Evolutionary conservation across 2,888 invertebrate species (phyloP), one percentile per base, ranked within the genome.

Genomic region (Gandaritis pyraliata): DNA sequence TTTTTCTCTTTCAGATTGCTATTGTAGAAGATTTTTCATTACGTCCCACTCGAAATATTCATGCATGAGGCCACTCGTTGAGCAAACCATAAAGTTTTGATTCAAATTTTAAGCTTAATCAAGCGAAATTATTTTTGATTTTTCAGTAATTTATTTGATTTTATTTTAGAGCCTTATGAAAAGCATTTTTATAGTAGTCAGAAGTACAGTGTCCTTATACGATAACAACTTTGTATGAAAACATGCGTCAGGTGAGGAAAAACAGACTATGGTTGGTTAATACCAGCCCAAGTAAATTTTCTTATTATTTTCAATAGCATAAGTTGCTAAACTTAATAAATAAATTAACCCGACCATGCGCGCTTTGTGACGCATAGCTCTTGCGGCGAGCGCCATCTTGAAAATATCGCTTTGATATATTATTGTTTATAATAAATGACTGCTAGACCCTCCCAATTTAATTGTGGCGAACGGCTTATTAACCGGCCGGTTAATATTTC

Each of bases 351-450:
- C 57, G n/a, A 45, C 45, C 15, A 48, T 55, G 47, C 60, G 74
- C 70, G 73, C 68, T 62, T 66, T 68, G 78, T 80, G 83, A 85
- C 76, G 81, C 82, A 85, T 83, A 71, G 82, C 75, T 73, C 70
- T 72, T 85, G 88, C 83, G 88, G 88, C 76, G 70, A 70, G 81
- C 88, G 81, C 87, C 92, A 91, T 92, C 90, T 91, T 91, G 90
- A 83, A 89, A 87, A 88, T 87, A 91, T 90, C 89, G 83, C 80
- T 82, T 87, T 92, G 91, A 92, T 91, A 92, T 92, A 92, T 91
- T 91, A 91, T 90, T 91, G 90, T 91, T 91, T 90, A 87, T 90
- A 90, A 91, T 89, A 90, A 90, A 91, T 90, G 87, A 83, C 85
- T 82, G 76, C 67, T 77, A 82, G 85, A 85, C 90, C 90, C 90